Conservation (phyloP, 2,797 vertebrate genomes). For the Acanthornis magna region DNA sequence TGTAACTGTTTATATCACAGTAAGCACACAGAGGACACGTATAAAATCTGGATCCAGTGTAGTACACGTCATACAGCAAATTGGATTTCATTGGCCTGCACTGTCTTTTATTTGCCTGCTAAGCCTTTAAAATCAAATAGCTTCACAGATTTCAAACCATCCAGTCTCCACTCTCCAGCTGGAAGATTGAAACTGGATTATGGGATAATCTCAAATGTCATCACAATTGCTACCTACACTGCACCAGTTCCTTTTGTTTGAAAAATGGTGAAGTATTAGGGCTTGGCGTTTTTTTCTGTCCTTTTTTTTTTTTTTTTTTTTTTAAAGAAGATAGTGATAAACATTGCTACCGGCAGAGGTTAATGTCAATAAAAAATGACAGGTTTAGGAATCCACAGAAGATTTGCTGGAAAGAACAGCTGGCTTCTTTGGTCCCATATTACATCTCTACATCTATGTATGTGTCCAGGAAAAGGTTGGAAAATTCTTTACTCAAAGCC, state of each 20-base stretch:
- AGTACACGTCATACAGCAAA: background rate
- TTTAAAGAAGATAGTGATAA: background rate
- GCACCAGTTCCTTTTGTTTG: background rate
- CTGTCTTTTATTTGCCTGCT: conserved; percentile 14
- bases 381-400: background rate
- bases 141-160: conserved; percentile 8
- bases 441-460: fast-evolving
- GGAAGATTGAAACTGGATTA: conserved; percentile 11
- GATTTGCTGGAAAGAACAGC: background rate
- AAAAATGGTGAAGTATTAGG: background rate
- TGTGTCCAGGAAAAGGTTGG: background rate
- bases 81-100: background rate
- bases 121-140: conserved; percentile 29
- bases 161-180: background rate
- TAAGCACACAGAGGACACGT: background rate
- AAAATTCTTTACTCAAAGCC: background rate
- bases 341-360: background rate
- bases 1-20: conserved; percentile 6
- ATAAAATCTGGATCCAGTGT: background rate
- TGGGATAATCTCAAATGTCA: conserved; percentile 22
- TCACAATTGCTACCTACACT: background rate
- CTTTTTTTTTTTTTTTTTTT: background rate
- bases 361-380: background rate
- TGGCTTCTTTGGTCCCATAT: background rate
- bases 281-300: background rate